These are phyloP conservation scores for Phalloptychus januarius DNA, from an alignment of 2,797 vertebrate genomes.

Conservation along the genomic window DNA sequence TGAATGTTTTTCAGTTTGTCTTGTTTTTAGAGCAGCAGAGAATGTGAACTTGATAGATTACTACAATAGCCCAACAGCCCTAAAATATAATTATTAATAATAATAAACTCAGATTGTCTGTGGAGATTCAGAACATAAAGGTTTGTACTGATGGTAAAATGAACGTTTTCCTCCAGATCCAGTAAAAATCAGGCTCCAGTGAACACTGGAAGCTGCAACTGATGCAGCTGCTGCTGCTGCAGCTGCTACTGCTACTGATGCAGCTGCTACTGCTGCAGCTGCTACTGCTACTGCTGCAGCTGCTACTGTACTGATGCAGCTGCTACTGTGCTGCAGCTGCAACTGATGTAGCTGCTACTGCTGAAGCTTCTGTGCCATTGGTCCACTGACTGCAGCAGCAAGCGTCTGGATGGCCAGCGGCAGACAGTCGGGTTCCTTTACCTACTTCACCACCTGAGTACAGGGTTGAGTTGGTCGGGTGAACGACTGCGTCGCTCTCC, in stretches of 20 bases:
- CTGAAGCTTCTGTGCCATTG: neutral
- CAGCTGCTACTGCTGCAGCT: slow-evolving; percentile 30
- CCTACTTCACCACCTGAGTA: slow-evolving; percentile 99
- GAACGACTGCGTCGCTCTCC: slow-evolving; percentile 98
- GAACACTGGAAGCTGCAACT: slow-evolving; percentile 8
- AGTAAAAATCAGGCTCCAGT: neutral
- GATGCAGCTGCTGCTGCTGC: slow-evolving; percentile 38
- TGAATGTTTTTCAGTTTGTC: too few species aligned
- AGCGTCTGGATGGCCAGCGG: slow-evolving; percentile 43
- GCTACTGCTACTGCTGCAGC: slow-evolving; percentile 26
- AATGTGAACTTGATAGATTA: neutral
- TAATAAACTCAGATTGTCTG: neutral
- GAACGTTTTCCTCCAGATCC: neutral
- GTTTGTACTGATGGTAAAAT: neutral
- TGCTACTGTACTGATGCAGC: too few species aligned
- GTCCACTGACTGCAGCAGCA: slow-evolving; percentile 43
- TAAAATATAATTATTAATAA: neutral
- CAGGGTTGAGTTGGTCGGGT: slow-evolving; percentile 99
- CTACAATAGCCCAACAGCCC: too few species aligned
- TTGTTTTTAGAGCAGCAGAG: neutral
- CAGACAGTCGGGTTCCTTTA: slow-evolving; percentile 87
- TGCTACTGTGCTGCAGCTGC: too few species aligned
- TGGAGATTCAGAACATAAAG: neutral
- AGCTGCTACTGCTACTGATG: too few species aligned
- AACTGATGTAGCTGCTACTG: too few species aligned